Percentiles rank a stretch among this genome's conserved stretches.
Evolutionary conservation across 2,888 invertebrate species (phyloP).

Genomic region (Steromphala cineraria): DNA sequence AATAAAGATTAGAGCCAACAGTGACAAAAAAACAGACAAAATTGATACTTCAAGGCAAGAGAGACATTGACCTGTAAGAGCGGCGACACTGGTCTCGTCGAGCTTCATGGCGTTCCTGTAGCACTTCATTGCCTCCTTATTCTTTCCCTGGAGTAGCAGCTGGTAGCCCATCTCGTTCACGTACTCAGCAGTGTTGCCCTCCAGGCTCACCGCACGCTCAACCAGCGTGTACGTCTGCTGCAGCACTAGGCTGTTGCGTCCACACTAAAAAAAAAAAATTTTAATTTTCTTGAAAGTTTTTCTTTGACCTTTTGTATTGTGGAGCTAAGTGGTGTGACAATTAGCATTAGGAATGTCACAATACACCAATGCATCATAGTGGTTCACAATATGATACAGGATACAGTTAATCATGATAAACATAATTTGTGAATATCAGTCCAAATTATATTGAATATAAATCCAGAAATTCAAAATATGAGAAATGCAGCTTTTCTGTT

Average conservation of each 20-base stretch:
- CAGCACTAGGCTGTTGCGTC: constrained; percentile 80
- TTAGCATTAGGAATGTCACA: too few species aligned
- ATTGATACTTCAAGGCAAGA: not conserved
- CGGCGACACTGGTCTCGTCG: constrained; percentile 87
- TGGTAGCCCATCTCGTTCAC: constrained; percentile 90
- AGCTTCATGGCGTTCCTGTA: constrained; percentile 89
- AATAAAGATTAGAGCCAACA: too few species aligned
- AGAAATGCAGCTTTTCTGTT: too few species aligned
- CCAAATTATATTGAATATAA: too few species aligned
- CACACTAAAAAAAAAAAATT: constrained; percentile 72
- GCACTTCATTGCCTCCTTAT: constrained; percentile 86
- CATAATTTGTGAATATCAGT: too few species aligned
- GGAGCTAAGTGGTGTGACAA: too few species aligned
- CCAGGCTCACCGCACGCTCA: constrained; percentile 86
- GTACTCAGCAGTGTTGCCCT: constrained; percentile 82
- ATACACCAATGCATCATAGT: too few species aligned
- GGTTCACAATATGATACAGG: too few species aligned
- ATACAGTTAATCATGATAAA: too few species aligned
- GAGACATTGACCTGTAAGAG: constrained; percentile 77
- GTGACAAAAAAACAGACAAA: not conserved
- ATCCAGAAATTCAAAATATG: too few species aligned
- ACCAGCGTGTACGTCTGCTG: constrained; percentile 85
- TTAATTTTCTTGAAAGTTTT: not conserved
- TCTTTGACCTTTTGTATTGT: too few species aligned
- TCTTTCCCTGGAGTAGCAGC: constrained; percentile 83